Evolutionary conservation across 2,113 vertebrate species (phyloP).

Genomic region (Salvelinus sp.): DNA sequence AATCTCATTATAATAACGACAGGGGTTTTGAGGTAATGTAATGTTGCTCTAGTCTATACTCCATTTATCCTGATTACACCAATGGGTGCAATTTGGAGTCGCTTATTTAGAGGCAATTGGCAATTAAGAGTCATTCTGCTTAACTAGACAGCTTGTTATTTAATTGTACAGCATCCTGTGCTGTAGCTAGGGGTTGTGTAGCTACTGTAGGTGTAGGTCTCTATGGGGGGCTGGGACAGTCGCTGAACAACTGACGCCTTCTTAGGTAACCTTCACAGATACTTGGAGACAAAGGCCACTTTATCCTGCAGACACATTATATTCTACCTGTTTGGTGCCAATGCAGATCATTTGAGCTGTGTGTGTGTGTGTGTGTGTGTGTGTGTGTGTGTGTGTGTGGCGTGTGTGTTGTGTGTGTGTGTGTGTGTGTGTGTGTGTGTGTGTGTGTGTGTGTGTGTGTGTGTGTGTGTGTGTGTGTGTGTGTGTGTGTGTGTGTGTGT

Average conservation of each 20-base stretch:
- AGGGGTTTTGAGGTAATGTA: constrained; percentile 15
- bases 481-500: too few relatives aligned
- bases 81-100: constrained; percentile 23
- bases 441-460: too few relatives aligned
- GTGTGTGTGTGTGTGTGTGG: too few relatives aligned
- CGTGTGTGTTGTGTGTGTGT: too few relatives aligned
- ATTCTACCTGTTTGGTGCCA: not conserved
- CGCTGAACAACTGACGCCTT: not conserved
- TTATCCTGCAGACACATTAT: not conserved
- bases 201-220: not conserved
- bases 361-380: not conserved
- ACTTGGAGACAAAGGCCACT: not conserved
- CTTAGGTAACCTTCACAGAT: not conserved
- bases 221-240: not conserved
- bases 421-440: not conserved
- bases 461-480: too few relatives aligned
- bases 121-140: constrained; percentile 9
- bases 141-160: not conserved
- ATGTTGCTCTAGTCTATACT: constrained; percentile 20
- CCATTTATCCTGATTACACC: constrained; percentile 33
- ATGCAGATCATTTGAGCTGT: not conserved
- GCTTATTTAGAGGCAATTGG: constrained; percentile 19
- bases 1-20: constrained; percentile 34
- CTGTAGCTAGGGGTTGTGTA: not conserved
- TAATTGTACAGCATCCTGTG: not conserved